Evolutionary conservation across 2,797 vertebrate genomes (phyloP), one percentile per base, ranked within the genome.

Genomic region (Austrolebias charrua): DNA sequence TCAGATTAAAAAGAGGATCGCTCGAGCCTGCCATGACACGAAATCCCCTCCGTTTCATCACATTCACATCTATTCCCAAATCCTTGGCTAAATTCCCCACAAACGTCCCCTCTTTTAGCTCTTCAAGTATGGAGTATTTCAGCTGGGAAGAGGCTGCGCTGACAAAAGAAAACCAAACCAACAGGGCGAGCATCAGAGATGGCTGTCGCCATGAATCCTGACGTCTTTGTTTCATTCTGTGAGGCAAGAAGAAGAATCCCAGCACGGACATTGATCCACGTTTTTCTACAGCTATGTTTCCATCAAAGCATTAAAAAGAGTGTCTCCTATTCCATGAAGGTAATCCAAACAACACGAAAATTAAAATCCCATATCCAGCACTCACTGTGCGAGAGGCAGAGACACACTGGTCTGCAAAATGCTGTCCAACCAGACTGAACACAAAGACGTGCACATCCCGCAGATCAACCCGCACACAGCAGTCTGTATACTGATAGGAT

Each of bases 31-130:
- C 35, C 40, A 89, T 74, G 12, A 89, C 81, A 12, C 86, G 89
- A 75, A 92, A 92, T 48, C 83, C 80, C 46, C 91, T 83, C 13
- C 82, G 80, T 55, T 86, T 90, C 71, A 93, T 76, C 12, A 86
- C 62, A 2, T 31, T 68, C 16, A 83, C 28, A 15, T 92, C 86
- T 46, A 94, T 66, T 38, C 88, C 91, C 54, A 94, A 63, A 78
- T 94, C 93, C 60, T 92, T 92, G 0, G 90, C 89, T 38, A 94
- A 69, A 75, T 90, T 91, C 0, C 93, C 93, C 45, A 94, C 90
- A 48, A 90, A 72, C 43, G 87, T 86, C 20, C 91, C 92, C 45
- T 91, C 90, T 33, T 85, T 82, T 6, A 89, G 65, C 60, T 94
- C 93, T 62, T 94, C 93, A 0, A 68, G 43, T 15, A 94, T 75